phyloP scores from a whole-genome alignment of 1,140 invertebrate species.

The Aethina tumida region DNA sequence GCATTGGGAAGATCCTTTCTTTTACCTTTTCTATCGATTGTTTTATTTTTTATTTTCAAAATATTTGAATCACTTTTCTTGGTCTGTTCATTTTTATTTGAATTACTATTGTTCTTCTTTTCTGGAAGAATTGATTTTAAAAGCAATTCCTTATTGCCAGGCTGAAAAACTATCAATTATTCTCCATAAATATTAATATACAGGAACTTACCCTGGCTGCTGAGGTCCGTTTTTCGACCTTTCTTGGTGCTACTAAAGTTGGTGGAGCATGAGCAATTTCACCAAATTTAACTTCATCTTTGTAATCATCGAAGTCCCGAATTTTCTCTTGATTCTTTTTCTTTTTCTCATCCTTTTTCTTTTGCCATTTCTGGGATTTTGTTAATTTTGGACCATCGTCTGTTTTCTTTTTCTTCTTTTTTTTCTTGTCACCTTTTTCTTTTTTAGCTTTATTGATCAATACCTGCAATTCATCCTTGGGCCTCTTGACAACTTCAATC shows the following conservation, averaged over 20 bases:
- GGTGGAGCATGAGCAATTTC: slow-evolving; percentile 58
- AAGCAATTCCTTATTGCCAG: slow-evolving; percentile 45
- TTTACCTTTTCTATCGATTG: slow-evolving; percentile 42
- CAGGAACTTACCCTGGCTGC: slow-evolving; percentile 37
- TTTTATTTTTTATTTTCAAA: slow-evolving; percentile 21
- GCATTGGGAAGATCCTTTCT: slow-evolving; percentile 45
- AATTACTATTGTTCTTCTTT: slow-evolving; percentile 5
- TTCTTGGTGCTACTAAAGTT: slow-evolving; percentile 41
- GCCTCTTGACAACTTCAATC: slow-evolving; percentile 36
- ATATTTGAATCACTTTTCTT: slow-evolving; percentile 13
- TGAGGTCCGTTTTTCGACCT: slow-evolving; percentile 32
- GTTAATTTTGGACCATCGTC: slow-evolving; percentile 29
- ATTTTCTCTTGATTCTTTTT: slow-evolving; percentile 31
- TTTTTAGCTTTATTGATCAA: slow-evolving; percentile 30
- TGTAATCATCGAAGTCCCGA: slow-evolving; percentile 34
- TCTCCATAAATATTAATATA: slow-evolving; percentile 14
- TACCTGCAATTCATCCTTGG: slow-evolving; percentile 38
- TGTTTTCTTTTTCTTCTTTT: slow-evolving; percentile 37
- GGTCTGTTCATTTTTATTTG: not conserved
- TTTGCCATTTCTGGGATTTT: slow-evolving; percentile 40
- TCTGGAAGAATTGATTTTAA: slow-evolving; percentile 40
- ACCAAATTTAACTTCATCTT: slow-evolving; percentile 53
- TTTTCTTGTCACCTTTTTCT: slow-evolving; percentile 33
- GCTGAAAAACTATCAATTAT: slow-evolving; percentile 33
- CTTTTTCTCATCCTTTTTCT: slow-evolving; percentile 39